A percentile compares a stretch with the other conserved stretches of the same genome.
Evolutionary conservation across 1,140 invertebrate genomes (phyloP).

Genomic region (Bombus sylvicola): DNA sequence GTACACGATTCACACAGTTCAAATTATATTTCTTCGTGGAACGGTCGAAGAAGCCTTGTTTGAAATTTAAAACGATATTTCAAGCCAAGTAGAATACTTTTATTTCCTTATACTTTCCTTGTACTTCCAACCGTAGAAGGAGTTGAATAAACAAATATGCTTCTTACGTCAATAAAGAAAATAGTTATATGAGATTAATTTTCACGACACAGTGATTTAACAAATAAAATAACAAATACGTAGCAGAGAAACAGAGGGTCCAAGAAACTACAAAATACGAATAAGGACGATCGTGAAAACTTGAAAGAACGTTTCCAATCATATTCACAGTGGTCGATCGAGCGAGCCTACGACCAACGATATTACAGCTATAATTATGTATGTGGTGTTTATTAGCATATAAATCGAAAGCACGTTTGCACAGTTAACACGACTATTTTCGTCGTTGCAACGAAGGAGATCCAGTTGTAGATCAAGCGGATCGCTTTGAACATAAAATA

Average conservation of each 20-base stretch:
- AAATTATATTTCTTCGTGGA: too few species aligned
- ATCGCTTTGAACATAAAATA: slow-evolving; percentile 29
- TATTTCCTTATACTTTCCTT: too few species aligned
- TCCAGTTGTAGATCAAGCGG: background rate
- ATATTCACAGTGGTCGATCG: background rate
- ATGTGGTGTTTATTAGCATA: background rate
- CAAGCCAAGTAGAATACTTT: too few species aligned
- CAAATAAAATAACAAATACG: background rate
- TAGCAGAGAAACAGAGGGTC: too few species aligned
- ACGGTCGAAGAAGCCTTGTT: rapidly evolving
- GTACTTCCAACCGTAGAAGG: background rate
- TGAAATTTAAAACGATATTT: too few species aligned
- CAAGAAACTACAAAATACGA: background rate
- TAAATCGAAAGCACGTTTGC: background rate
- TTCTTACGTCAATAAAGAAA: too few species aligned
- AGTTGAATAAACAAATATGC: background rate
- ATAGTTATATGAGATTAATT: too few species aligned
- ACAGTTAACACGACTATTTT: background rate
- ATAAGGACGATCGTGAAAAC: background rate
- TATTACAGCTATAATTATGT: background rate
- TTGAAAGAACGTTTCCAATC: background rate
- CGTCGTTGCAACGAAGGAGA: background rate
- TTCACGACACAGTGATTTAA: background rate
- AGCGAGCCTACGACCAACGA: background rate
- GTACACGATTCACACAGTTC: too few species aligned